Base-by-base conservation (phyloP, 1,140 invertebrate genomes). In the Nautilus pompilius region DNA sequence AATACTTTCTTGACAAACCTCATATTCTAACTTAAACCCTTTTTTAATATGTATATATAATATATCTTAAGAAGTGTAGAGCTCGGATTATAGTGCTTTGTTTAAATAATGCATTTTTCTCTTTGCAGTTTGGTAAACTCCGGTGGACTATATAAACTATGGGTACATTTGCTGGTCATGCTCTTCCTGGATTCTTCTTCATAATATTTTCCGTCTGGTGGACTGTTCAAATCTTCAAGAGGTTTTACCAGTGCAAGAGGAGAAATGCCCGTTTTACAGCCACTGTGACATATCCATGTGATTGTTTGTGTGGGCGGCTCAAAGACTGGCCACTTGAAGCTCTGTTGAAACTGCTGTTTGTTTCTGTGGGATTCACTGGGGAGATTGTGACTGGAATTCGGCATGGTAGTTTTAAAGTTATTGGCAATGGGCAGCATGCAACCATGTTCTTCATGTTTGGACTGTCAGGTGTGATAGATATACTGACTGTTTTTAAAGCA, bases 371-470 rank as follows among this genome's bases (percentile, higher is more conserved):
- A 22, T 82, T 85, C 53, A 60, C 67, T 32, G 75, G 79, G 67
- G 75, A 81, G 62, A 74, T 78, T n/a, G 68, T 73, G 29, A 85
- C 84, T 0, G 84, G 77, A 6, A 80, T 85, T 63, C 72, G 76
- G 3, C 65, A 82, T 53, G 77, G 80, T 5, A 65, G 76, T n/a
- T 83, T 83, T 67, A 70, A 73, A 5, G 67, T 77, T 58, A 69
- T 80, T 61, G 83, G 79, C 6, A 86, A 86, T 74, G 80, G 77
- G 28, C 86, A 87, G 63, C 86, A 87, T 66, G 83, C 84, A 17
- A 85, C 85, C 1, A 87, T 87, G 85, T 87, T 82, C 71, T 82
- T 84, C 70, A 84, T 84, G 64, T 86, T 86, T 66, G 82, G 80
- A 17, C 54, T 86, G 15, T 80, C 79, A 30, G 81, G 80, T 28